These are phyloP conservation scores for Erinaceus europaeus DNA, from an alignment of 2,113 vertebrate genomes.

Conservation along the genomic window DNA sequence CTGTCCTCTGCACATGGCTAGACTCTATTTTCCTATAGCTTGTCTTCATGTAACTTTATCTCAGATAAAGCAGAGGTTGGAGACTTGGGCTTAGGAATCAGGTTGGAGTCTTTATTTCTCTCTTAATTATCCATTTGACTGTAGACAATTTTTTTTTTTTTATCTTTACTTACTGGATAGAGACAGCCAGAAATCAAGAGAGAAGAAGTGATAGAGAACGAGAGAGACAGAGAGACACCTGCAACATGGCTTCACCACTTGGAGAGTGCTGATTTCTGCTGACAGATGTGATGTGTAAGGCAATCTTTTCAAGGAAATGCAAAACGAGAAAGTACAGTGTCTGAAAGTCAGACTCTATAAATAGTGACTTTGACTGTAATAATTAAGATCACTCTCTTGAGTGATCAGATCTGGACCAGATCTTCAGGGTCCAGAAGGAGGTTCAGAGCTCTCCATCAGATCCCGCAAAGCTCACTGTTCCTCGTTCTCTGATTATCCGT, in stretches of 20 bases:
- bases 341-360: neutral
- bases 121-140: no score
- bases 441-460: neutral
- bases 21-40: neutral
- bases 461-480: neutral
- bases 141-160: no score
- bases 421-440: no score
- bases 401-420: no score
- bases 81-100: neutral
- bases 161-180: no score
- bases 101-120: neutral
- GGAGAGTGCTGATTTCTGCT: no score
- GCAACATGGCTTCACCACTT: no score
- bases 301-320: neutral
- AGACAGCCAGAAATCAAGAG: no score
- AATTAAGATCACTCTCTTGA: neutral
- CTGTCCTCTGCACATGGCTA: neutral
- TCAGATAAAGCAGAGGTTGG: neutral
- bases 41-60: neutral
- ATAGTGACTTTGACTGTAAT: neutral
- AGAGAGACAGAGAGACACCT: no score
- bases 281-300: neutral
- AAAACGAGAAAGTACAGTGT: neutral
- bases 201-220: no score
- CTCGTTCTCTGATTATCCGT: neutral